phyloP scores from a whole-genome alignment of 1,140 invertebrate genomes.

The Xylocopa sonorina region DNA sequence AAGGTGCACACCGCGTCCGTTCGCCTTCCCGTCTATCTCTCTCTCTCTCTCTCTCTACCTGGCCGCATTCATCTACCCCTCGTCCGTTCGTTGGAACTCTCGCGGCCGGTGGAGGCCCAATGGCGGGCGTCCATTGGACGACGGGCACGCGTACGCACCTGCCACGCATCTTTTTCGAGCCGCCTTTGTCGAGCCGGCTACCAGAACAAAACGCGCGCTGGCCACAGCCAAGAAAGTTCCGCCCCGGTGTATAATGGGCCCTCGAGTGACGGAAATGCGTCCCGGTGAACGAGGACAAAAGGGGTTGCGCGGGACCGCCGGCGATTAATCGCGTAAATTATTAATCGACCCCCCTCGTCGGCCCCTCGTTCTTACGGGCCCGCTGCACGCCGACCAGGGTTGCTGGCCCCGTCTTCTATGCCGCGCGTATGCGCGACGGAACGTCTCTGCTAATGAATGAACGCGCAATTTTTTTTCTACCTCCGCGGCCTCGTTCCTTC shows the following conservation, averaged over 20 bases:
- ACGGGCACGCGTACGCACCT: slow-evolving; percentile 79
- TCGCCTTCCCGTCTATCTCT: no score
- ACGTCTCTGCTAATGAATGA: slow-evolving; percentile 25
- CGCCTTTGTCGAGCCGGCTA: slow-evolving; percentile 74
- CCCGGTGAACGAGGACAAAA: slow-evolving; percentile 34
- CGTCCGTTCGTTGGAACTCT: background rate
- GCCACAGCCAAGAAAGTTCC: slow-evolving; percentile 51
- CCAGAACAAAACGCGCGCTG: slow-evolving; percentile 57
- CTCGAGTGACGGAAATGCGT: slow-evolving; percentile 53
- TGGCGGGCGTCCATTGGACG: slow-evolving; percentile 71
- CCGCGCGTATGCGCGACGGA: background rate
- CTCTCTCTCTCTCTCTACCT: background rate
- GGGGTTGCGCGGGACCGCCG: background rate
- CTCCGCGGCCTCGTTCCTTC: background rate
- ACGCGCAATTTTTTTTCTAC: background rate
- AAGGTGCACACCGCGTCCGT: slow-evolving; percentile 60
- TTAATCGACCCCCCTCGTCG: slow-evolving; percentile 20
- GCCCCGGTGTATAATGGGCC: slow-evolving; percentile 43
- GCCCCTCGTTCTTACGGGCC: background rate
- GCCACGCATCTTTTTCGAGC: slow-evolving; percentile 75
- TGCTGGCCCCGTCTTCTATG: background rate
- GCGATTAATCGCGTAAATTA: slow-evolving; percentile 36
- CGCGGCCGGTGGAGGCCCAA: background rate
- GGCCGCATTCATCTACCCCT: background rate
- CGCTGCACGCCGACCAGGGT: background rate